Conservation (phyloP, 1,140 invertebrate genomes). For the Cecropterus lyciades region DNA sequence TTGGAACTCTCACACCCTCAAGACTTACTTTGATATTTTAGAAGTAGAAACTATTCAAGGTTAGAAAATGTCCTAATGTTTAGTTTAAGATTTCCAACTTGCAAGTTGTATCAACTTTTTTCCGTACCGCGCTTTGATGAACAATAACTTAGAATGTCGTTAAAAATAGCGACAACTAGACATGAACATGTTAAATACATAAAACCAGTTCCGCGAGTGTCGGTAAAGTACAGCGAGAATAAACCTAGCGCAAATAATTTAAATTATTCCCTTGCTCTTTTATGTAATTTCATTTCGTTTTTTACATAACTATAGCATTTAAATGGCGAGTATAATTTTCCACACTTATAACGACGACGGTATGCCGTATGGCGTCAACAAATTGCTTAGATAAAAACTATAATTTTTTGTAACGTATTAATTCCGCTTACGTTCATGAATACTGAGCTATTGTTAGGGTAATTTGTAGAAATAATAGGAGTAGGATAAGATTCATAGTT, state of each 20-base stretch:
- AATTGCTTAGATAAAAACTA: conserved; percentile 1
- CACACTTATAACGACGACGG: background rate
- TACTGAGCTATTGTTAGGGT: background rate
- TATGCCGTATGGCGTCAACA: conserved; percentile 14
- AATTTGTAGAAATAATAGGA: too few species aligned
- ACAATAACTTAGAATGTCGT: conserved; percentile 4
- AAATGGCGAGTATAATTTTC: conserved; percentile 6
- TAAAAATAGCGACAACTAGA: conserved; percentile 7
- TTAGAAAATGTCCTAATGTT: too few species aligned
- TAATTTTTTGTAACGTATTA: background rate
- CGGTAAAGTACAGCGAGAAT: conserved; percentile 9
- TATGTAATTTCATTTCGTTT: conserved; percentile 13
- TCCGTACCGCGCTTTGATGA: background rate
- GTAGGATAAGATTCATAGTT: too few species aligned
- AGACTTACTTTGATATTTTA: background rate
- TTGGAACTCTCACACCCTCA: conserved; percentile 18
- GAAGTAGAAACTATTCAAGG: background rate
- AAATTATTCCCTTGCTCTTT: conserved; percentile 15
- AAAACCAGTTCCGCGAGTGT: conserved; percentile 25
- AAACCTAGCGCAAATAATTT: conserved; percentile 11
- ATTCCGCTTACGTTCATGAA: background rate
- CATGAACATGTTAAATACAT: conserved; percentile 16
- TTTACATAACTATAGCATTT: conserved; percentile 8
- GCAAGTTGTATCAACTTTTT: conserved; percentile 15
- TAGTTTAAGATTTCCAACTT: background rate